Evolutionary conservation across 2,888 invertebrate genomes (phyloP).

Genomic region (Ophion slaviceki): DNA sequence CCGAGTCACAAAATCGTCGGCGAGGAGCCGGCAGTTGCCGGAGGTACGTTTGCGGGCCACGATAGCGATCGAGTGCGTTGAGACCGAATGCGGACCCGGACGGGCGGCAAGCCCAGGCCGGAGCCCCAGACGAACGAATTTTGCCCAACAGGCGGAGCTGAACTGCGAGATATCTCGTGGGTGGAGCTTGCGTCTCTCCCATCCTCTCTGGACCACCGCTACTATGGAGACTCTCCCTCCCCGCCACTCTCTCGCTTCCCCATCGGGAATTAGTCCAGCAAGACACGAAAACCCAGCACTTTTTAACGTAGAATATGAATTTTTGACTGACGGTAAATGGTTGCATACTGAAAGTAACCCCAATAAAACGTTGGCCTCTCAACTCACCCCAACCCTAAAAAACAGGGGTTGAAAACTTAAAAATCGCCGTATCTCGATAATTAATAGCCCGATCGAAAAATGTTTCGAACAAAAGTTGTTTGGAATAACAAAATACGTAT

Average conservation of each 20-base stretch:
- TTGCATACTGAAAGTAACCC: too few species aligned
- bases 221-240: conserved; percentile 45
- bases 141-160: conserved; percentile 78
- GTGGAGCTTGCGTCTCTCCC: conserved; percentile 74
- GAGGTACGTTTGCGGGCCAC: background rate
- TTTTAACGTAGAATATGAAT: too few species aligned
- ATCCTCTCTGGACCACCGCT: conserved; percentile 51
- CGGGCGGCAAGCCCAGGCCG: conserved; percentile 26
- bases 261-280: background rate
- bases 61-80: background rate
- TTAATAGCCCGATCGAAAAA: too few species aligned
- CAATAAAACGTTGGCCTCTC: too few species aligned
- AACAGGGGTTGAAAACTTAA: too few species aligned
- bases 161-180: conserved; percentile 70
- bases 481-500: too few species aligned
- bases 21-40: background rate
- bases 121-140: conserved; percentile 74
- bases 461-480: too few species aligned
- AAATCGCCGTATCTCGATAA: too few species aligned
- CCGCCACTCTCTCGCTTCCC: conserved; percentile 9
- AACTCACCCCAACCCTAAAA: too few species aligned
- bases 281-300: too few species aligned
- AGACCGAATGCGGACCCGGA: conserved; percentile 25
- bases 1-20: too few species aligned
- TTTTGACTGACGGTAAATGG: too few species aligned